Conservation (phyloP, 2,888 invertebrate genomes). For the Schizaphis graminum region DNA sequence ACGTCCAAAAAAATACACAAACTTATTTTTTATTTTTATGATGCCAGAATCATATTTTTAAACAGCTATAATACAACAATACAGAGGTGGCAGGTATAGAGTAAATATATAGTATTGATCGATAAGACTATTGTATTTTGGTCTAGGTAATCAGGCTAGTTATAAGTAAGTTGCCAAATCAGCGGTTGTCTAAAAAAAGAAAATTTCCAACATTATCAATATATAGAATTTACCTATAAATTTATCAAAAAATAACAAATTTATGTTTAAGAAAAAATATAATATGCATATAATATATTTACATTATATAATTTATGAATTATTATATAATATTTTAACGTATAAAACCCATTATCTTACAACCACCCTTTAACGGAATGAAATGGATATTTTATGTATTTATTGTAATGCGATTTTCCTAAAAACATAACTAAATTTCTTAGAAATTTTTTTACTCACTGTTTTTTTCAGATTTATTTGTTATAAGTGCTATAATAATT, state of each 20-base stretch:
- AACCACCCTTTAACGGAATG: background rate
- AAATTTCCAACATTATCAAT: background rate
- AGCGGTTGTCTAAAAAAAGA: background rate
- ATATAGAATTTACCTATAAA: background rate
- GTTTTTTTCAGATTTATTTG: background rate
- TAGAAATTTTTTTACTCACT: no score
- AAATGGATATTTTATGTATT: background rate
- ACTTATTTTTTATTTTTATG: background rate
- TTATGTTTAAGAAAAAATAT: background rate
- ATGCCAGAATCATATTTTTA: background rate
- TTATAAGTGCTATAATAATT: background rate
- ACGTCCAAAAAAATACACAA: background rate
- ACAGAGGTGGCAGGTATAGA: background rate
- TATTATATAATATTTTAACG: no score
- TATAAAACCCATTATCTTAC: background rate
- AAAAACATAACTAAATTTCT: background rate
- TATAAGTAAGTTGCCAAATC: background rate
- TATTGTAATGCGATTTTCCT: background rate
- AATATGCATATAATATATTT: background rate
- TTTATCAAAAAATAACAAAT: background rate
- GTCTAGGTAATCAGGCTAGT: background rate
- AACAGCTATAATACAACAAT: background rate
- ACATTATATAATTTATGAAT: background rate
- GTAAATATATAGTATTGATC: background rate
- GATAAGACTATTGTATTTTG: background rate